Base-by-base conservation (phyloP, 1,140 invertebrate genomes). In the Brachionus asplanchnoidis region DNA sequence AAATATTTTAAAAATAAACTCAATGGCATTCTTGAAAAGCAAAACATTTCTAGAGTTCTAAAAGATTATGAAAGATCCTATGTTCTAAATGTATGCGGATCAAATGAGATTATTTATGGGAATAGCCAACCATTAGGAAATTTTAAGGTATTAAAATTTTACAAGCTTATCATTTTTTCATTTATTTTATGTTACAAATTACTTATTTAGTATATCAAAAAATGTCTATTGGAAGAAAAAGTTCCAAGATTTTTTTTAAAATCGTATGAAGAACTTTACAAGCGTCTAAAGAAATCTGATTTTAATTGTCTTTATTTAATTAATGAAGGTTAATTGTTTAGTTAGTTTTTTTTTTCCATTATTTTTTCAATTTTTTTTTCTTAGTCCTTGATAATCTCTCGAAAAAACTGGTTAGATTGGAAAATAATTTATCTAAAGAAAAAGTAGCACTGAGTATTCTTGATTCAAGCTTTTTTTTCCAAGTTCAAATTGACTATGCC, bases 121-220 rank as follows among this genome's bases (percentile, higher is more conserved):
- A 44, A 80, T 14, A n/a, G 20, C 14, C 14, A 79, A 20, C 4
- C 3, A 12, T 56, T 80, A n/a, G 78, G 78, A 40, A 17, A 60
- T 42, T 80, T 20, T 32, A 60, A 66, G 14, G 90, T 86, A 87
- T 91, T 77, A 53, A 86, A 87, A 66, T 88, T 92, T 11, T 32
- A 3, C 0, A 46, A 8, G 14, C 6, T 8, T 2, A n/a, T 79
- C n/a, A n/a, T n/a, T n/a, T n/a, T n/a, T n/a, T n/a, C n/a, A n/a
- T n/a, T n/a, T n/a, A n/a, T n/a, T n/a, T n/a, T n/a, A n/a, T n/a
- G n/a, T n/a, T n/a, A n/a, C n/a, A n/a, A n/a, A n/a, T n/a, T n/a
- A n/a, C n/a, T n/a, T n/a, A n/a, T n/a, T n/a, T n/a, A n/a, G n/a
- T n/a, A n/a, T n/a, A n/a, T n/a, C n/a, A n/a, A n/a, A n/a, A n/a